Evolutionary conservation across 2,113 vertebrate species (phyloP), one percentile per base, ranked within the genome.

Genomic region (Stigmatopora argus): DNA sequence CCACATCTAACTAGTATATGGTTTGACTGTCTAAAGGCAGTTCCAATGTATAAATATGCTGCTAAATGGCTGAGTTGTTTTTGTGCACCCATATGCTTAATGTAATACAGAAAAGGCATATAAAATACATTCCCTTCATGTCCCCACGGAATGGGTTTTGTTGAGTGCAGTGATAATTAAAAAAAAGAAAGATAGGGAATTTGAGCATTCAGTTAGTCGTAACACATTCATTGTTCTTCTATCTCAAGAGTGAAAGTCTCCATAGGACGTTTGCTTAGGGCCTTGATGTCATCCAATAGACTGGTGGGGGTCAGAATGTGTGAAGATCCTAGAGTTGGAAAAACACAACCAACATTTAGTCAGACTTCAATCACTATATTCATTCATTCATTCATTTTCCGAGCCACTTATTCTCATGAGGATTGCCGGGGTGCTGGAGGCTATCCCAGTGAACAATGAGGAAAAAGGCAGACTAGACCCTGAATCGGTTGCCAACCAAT

Each of bases 261-360:
- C 88, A 92, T 91, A n/a, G 90, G 86, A 3, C 87, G 73, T 84
- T 94, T 96, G 87, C 79, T 96, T 77, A 99, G 91, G 62, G 83
- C 91, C 86, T 96, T 95, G 74, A 99, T 92, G 71, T 98, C 93
- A 72, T 98, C 90, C 86, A 99, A 86, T 55, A 99, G 92, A 65
- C 81, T 83, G 73, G 61, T 92, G 34, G 97, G 96, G 67, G 95
- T 99, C 77, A 96, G 78, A 88, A 96, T 90, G 79, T 98, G 94
- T 8, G 96, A 95, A 45, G 97, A 99, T 73, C 97, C 97, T 99
- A 79, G 15, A 75, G 65, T 41, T 23, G 63, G 41, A 49, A 31
- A 5, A 34, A 7, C 7, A 61, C 11, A 41, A 70, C 3, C 34
- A 19, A 59, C 57, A 59, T 41, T 41, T 1, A 59, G 9, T 12